These are phyloP conservation scores for Nesospiza acunhae DNA, from an alignment of 2,113 vertebrate genomes.

Conservation along the genomic window DNA sequence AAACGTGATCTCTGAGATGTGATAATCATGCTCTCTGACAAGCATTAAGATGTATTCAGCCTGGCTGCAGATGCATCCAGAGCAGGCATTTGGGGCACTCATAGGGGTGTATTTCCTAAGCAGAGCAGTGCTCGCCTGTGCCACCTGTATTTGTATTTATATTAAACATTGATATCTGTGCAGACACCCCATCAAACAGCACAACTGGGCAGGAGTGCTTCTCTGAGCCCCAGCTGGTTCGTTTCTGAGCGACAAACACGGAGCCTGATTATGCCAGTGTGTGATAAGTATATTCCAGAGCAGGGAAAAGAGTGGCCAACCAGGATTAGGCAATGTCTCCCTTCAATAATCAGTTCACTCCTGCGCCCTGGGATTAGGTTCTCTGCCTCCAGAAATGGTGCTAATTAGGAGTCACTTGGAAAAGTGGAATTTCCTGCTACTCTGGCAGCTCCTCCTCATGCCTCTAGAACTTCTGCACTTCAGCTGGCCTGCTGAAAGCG, in stretches of 20 bases:
- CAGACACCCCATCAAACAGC: neutral
- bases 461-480: rapidly evolving
- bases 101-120: neutral
- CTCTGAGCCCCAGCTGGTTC: neutral
- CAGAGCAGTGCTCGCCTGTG: neutral
- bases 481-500: rapidly evolving
- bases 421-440: slow-evolving; percentile 32
- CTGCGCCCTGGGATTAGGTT: neutral
- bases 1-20: neutral
- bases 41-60: neutral
- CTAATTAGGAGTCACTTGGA: neutral
- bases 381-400: neutral
- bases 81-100: neutral
- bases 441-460: neutral
- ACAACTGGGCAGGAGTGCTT: neutral
- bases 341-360: neutral
- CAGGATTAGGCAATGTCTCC: neutral
- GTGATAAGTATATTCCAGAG: neutral
- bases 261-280: neutral
- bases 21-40: neutral
- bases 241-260: neutral
- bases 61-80: neutral
- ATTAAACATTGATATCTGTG: neutral
- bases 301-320: neutral
- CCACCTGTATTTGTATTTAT: neutral